Evolutionary conservation across 1,140 invertebrate species (phyloP).

Genomic region (Monomorium pharaonis): DNA sequence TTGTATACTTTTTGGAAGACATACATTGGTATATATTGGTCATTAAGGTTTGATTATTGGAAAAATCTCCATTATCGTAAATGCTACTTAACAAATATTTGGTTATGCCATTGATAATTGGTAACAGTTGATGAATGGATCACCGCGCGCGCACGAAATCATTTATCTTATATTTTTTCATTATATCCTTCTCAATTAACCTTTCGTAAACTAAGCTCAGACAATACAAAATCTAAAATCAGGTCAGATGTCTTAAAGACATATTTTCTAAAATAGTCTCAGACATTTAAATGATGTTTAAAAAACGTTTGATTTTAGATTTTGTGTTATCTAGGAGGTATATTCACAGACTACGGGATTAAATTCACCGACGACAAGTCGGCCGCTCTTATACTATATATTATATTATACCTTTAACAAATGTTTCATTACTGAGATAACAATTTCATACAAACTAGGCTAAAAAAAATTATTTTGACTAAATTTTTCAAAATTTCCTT

Average conservation of each 20-base stretch:
- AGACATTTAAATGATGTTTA: too few species aligned
- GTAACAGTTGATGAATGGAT: too few species aligned
- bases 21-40: constrained; percentile 2
- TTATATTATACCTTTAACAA: not conserved
- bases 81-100: constrained; percentile 8
- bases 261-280: too few species aligned
- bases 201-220: not conserved
- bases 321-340: too few species aligned
- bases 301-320: too few species aligned
- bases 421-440: not conserved
- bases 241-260: too few species aligned
- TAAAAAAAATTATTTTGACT: too few species aligned
- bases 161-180: not conserved
- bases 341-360: not conserved
- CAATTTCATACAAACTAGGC: not conserved
- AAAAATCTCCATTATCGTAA: constrained; percentile 1
- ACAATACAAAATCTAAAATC: too few species aligned
- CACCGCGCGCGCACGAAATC: too few species aligned
- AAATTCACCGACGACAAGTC: not conserved
- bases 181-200: not conserved
- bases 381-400: not conserved
- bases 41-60: not conserved
- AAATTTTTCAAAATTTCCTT: too few species aligned
- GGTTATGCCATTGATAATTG: not conserved
- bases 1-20: constrained; percentile 48